These are phyloP conservation scores for Calycopis cecrops DNA, from an alignment of 1,140 invertebrate genomes.

Conservation along the genomic window DNA sequence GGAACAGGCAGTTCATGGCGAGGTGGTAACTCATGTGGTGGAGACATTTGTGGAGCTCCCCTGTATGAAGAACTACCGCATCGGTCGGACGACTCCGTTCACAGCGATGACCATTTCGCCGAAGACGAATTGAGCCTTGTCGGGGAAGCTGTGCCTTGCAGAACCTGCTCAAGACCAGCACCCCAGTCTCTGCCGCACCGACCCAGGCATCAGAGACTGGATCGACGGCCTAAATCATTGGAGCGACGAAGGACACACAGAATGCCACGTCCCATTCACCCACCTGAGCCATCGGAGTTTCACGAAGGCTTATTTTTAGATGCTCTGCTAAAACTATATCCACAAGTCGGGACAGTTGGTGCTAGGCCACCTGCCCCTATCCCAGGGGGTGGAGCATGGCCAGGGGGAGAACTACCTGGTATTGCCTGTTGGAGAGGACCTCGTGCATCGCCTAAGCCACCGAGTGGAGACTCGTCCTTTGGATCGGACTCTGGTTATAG, in stretches of 20 bases:
- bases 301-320: constrained; percentile 76
- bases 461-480: constrained; percentile 72
- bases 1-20: constrained; percentile 56
- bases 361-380: constrained; percentile 54
- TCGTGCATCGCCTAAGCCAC: constrained; percentile 60
- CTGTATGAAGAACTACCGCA: constrained; percentile 70
- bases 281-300: constrained; percentile 68
- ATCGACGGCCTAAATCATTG: constrained; percentile 59
- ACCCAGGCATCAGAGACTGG: constrained; percentile 55
- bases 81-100: constrained; percentile 62
- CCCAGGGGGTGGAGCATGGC: constrained; percentile 56
- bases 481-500: constrained; percentile 77
- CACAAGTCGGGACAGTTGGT: constrained; percentile 72
- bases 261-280: constrained; percentile 57
- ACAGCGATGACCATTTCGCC: constrained; percentile 72
- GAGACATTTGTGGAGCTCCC: constrained; percentile 58
- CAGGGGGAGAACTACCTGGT: constrained; percentile 59
- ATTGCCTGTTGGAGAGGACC: constrained; percentile 66
- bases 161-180: constrained; percentile 51
- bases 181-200: constrained; percentile 61
- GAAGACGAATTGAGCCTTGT: constrained; percentile 72
- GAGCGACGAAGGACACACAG: constrained; percentile 57
- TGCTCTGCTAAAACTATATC: constrained; percentile 77
- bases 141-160: constrained; percentile 65
- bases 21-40: constrained; percentile 53